A percentile compares a stretch with the other conserved stretches of the same genome.
Conservation (phyloP, 2,888 invertebrate species). For the Lithosia quadra region DNA sequence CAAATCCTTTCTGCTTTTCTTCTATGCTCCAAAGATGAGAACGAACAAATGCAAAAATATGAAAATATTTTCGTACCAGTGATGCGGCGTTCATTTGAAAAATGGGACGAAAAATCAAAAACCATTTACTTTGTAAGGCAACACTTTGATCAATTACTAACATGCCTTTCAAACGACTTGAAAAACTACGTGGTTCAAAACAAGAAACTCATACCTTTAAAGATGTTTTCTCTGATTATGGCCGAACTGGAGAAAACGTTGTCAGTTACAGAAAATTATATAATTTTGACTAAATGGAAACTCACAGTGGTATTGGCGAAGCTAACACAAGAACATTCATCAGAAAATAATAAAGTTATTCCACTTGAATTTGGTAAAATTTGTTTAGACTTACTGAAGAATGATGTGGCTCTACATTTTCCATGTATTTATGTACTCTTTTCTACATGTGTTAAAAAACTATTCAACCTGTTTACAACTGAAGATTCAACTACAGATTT, state of each 20-base stretch:
- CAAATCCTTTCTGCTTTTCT: constrained; percentile 62
- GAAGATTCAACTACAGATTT: constrained; percentile 36
- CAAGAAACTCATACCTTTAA: constrained; percentile 53
- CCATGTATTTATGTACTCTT: constrained; percentile 67
- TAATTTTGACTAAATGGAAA: constrained; percentile 63
- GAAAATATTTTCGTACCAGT: constrained; percentile 60
- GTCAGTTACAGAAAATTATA: constrained; percentile 63
- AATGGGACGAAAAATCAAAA: constrained; percentile 55
- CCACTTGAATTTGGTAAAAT: constrained; percentile 58
- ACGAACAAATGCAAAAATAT: constrained; percentile 61
- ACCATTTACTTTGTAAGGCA: constrained; percentile 44
- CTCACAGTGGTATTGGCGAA: constrained; percentile 56
- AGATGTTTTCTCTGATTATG: constrained; percentile 57
- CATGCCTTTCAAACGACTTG: constrained; percentile 53
- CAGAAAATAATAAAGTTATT: constrained; percentile 37
- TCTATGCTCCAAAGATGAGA: constrained; percentile 57
- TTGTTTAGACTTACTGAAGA: constrained; percentile 62
- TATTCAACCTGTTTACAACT: constrained; percentile 34
- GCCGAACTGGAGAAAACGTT: constrained; percentile 53
- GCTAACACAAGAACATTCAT: constrained; percentile 48
- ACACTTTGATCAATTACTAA: constrained; percentile 53
- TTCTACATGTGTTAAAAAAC: constrained; percentile 49
- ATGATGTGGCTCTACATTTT: constrained; percentile 63
- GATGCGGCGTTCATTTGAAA: constrained; percentile 53
- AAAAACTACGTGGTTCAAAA: constrained; percentile 48